Evolutionary conservation across 1,140 invertebrate genomes (phyloP), one percentile per base, ranked within the genome.

Genomic region (Capitella teleta): DNA sequence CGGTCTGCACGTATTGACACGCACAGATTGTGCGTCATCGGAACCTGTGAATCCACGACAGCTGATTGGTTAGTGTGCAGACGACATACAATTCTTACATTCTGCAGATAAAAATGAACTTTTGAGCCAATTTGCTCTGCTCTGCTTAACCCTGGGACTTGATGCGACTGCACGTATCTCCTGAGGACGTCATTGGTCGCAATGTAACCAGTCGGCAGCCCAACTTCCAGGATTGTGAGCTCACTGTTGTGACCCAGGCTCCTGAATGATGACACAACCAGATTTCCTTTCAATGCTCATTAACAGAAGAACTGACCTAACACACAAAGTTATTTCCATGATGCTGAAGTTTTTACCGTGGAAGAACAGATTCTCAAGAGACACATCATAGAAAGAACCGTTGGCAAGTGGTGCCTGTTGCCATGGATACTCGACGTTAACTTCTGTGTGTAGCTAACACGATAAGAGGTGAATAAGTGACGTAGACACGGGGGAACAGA

Each of bases 51-150:
- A n/a, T n/a, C n/a, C n/a, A n/a, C n/a, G n/a, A n/a, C n/a, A n/a
- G n/a, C n/a, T n/a, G n/a, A n/a, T n/a, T n/a, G n/a, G n/a, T n/a
- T n/a, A n/a, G n/a, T n/a, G n/a, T n/a, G n/a, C n/a, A n/a, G n/a
- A n/a, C n/a, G n/a, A n/a, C n/a, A n/a, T n/a, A n/a, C n/a, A n/a
- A n/a, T 54, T 78, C 81, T 82, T 77, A 87, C 84, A 72, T 87
- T 92, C 67, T 94, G 84, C 67, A 97, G 95, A 66, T 93, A 96
- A 71, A 95, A 94, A n/a, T 85, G 65, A 75, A 67, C 90, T 91
- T 78, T 75, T 53, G 79, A 78, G 38, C 84, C 80, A 50, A 78
- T 71, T 70, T 85, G 94, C 59, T 84, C 80, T 10, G 90, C 91
- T 57, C 88, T 77, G 63, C 87, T 83, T 40, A 96, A 74, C 67